These are phyloP conservation scores for Sarcophilus harrisii DNA, from an alignment of 2,797 vertebrate genomes.

Conservation along the genomic window DNA sequence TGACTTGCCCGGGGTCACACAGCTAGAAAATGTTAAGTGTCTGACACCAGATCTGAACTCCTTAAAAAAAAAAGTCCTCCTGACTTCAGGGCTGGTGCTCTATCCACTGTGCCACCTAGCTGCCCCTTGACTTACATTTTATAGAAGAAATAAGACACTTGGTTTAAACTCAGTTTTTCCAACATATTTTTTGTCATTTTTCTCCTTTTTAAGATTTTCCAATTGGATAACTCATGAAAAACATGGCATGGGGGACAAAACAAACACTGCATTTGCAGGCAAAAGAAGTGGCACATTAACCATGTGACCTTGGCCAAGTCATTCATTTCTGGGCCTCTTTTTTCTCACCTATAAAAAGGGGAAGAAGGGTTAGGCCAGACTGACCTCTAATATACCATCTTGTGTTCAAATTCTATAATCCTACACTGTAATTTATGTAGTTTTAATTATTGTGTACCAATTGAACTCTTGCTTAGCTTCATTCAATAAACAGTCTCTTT, in stretches of 20 bases:
- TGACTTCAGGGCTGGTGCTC: too few species aligned
- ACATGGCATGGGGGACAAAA: not conserved
- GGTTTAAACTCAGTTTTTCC: constrained; percentile 29
- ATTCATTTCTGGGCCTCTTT: not conserved
- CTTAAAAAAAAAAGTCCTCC: too few species aligned
- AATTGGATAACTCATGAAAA: not conserved
- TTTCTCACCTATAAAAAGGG: not conserved
- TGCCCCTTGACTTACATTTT: not conserved
- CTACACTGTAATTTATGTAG: not conserved
- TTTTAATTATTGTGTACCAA: not conserved
- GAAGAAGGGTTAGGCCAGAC: not conserved
- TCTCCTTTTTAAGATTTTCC: constrained; percentile 17
- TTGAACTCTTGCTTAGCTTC: not conserved
- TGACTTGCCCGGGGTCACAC: too few species aligned
- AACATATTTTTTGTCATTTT: not conserved
- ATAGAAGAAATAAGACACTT: constrained; percentile 5
- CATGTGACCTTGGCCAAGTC: not conserved
- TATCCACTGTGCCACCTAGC: too few species aligned
- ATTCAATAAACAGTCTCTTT: not conserved
- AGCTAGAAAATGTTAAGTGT: too few species aligned
- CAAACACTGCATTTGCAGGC: not conserved
- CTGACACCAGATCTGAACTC: too few species aligned
- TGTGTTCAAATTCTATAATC: not conserved
- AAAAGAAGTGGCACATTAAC: not conserved
- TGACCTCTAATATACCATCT: not conserved